Percentiles rank a stretch among this genome's conserved stretches.
phyloP scores from a whole-genome alignment of 2,888 invertebrate species.

The Nymphalis c-album region DNA sequence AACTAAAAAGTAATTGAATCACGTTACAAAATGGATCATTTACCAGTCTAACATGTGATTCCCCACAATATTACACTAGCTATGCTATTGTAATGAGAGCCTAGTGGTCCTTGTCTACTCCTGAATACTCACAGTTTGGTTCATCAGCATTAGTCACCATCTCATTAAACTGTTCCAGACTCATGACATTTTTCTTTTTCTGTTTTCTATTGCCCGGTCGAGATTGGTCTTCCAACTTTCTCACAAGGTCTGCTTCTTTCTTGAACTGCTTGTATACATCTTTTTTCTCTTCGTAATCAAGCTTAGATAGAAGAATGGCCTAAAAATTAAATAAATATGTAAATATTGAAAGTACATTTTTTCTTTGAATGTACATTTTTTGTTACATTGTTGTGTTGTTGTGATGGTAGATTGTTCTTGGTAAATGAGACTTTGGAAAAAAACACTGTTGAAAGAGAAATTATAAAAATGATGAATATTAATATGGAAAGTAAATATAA shows the following conservation, averaged over 20 bases:
- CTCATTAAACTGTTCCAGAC: constrained; percentile 87
- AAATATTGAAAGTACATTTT: no score
- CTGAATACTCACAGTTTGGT: constrained; percentile 49
- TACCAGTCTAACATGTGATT: no score
- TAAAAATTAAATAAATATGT: constrained; percentile 48
- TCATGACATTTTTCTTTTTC: constrained; percentile 87
- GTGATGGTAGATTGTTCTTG: no score
- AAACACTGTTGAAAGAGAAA: no score
- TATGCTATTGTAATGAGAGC: no score
- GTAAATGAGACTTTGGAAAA: no score
- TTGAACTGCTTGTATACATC: constrained; percentile 72
- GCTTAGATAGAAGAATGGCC: constrained; percentile 88
- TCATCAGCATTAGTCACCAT: constrained; percentile 70
- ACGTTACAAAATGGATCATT: not conserved
- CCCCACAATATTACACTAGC: no score
- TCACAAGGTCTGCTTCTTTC: constrained; percentile 64
- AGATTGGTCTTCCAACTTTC: constrained; percentile 58
- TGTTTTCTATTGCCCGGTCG: constrained; percentile 64
- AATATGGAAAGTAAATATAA: no score
- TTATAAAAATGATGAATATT: no score
- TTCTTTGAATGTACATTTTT: no score
- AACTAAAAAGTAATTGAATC: constrained; percentile 43
- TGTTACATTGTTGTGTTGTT: no score
- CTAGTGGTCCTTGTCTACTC: no score
- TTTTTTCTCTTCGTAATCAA: constrained; percentile 86